Base-by-base conservation (phyloP, 1,140 invertebrate species). In the Ptiloglossa arizonensis region DNA sequence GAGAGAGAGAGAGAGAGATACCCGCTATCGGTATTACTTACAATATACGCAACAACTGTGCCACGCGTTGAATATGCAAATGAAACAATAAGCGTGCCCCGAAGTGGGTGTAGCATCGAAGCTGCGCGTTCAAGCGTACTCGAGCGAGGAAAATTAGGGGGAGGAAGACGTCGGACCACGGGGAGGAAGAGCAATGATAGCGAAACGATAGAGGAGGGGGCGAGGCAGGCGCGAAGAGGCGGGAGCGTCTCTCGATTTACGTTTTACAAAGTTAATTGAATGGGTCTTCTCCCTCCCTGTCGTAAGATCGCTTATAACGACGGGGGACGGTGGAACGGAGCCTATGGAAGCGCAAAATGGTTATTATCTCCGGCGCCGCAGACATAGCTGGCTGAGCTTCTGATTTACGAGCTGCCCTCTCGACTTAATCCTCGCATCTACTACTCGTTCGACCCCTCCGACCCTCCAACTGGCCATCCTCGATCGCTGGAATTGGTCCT, bases 261-360 rank as follows among this genome's bases (percentile, higher is more conserved):
- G 86, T 87, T 87, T 87, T 87, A 82, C 73, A 46, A 68, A 87
- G 82, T 87, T 87, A 87, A 87, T 87, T 87, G 86, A 87, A 87
- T 87, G 81, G 77, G 72, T 63, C 60, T 32, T 57, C 78, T 52
- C 72, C 41, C 73, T 44, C 62, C 35, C 74, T 63, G 75, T 80
- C 79, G 82, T 85, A 88, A 86, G 85, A 83, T 83, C 81, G 76
- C 60, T 87, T 78, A 74, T 82, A 88, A 87, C 87, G 77, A 81
- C 74, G 87, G 56, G 67, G 80, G 82, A 48, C 82, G 54, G 81
- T 54, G 85, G 62, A 74, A 81, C 68, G 72, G 79, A 83, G 82
- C 81, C 88, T 88, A 86, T 86, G 81, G 86, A 88, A 89, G 88
- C 85, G 88, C 90, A 89, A 91, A 90, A 91, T 89, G 88, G 87